These are phyloP conservation scores for Serranus cabrilla DNA, from an alignment of 2,797 vertebrate genomes.

Conservation along the genomic window DNA sequence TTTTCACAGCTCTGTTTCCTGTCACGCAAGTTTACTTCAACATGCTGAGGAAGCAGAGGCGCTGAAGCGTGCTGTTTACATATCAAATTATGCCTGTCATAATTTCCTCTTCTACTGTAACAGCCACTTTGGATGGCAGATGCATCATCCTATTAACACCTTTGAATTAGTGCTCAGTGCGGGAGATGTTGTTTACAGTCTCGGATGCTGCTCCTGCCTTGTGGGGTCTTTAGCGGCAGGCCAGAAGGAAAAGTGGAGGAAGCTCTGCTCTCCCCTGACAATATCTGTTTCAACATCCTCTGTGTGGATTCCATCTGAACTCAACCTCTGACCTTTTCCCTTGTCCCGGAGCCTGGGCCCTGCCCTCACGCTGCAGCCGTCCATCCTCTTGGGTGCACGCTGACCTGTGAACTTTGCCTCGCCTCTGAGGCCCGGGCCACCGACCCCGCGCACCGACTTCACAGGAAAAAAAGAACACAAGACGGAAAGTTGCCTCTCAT, in stretches of 20 bases:
- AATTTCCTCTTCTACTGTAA: slow-evolving; percentile 35
- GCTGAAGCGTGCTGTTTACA: slow-evolving; percentile 37
- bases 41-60: slow-evolving; percentile 21
- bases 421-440: slow-evolving; percentile 70
- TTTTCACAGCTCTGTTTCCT: slow-evolving; percentile 22
- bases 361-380: slow-evolving; percentile 63
- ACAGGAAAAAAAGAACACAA: slow-evolving; percentile 74
- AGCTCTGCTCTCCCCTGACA: slow-evolving; percentile 62
- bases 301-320: slow-evolving; percentile 80
- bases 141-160: slow-evolving; percentile 55
- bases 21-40: slow-evolving; percentile 35
- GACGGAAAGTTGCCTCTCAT: slow-evolving; percentile 67
- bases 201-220: slow-evolving; percentile 12
- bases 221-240: slow-evolving; percentile 9
- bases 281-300: slow-evolving; percentile 76
- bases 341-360: slow-evolving; percentile 74
- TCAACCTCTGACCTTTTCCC: slow-evolving; percentile 78
- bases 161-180: slow-evolving; percentile 13
- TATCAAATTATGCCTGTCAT: slow-evolving; percentile 38
- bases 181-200: slow-evolving; percentile 17
- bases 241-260: slow-evolving; percentile 43
- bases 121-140: slow-evolving; percentile 37
- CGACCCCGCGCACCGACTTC: slow-evolving; percentile 72
- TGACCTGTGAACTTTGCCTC: slow-evolving; percentile 81
- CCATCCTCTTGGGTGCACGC: slow-evolving; percentile 74